Percentiles rank a stretch among this genome's conserved stretches.
Evolutionary conservation across 2,797 vertebrate genomes (phyloP).

Genomic region (Enteromius radiatus): DNA sequence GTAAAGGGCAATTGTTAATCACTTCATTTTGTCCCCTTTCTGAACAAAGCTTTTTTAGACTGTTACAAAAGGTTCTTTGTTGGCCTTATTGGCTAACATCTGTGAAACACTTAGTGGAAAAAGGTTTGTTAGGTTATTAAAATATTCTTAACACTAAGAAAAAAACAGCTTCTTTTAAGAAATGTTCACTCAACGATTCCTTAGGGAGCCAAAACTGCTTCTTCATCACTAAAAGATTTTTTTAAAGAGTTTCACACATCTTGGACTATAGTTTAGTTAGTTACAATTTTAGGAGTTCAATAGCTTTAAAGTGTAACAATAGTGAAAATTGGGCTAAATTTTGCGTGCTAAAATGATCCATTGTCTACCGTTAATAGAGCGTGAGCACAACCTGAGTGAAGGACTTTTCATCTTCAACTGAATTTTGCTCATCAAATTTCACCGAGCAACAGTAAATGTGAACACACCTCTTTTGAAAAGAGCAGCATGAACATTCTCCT

Average conservation of each 20-base stretch:
- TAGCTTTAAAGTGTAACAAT: neutral
- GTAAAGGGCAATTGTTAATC: neutral
- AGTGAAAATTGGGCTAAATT: neutral
- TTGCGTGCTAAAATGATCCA: neutral
- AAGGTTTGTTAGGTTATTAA: neutral
- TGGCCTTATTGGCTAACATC: neutral
- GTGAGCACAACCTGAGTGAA: neutral
- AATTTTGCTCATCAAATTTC: neutral
- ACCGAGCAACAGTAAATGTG: neutral
- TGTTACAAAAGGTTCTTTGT: neutral
- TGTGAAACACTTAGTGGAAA: neutral
- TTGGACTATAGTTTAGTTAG: neutral
- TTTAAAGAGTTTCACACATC: neutral
- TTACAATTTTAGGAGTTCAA: neutral
- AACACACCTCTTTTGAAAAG: neutral
- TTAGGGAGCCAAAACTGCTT: neutral
- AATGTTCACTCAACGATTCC: neutral
- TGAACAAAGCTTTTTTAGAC: neutral
- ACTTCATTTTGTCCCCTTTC: neutral
- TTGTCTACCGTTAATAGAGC: neutral
- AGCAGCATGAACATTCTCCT: neutral
- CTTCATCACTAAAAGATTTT: neutral
- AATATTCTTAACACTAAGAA: neutral
- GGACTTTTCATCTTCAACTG: neutral
- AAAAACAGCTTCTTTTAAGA: neutral